Evolutionary conservation across 2,113 vertebrate genomes (phyloP).

Genomic region (Cryptotis parvus): DNA sequence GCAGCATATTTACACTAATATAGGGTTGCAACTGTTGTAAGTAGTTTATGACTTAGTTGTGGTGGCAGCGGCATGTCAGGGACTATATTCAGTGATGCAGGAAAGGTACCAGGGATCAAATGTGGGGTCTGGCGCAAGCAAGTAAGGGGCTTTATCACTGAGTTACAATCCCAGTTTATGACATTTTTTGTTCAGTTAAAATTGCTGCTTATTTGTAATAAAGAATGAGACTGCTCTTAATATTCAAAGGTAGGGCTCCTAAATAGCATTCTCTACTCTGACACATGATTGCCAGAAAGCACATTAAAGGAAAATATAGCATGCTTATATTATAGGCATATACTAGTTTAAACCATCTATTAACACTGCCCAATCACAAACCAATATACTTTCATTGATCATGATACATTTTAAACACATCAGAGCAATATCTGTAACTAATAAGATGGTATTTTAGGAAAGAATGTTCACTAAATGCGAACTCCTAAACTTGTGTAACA

Average conservation of each 20-base stretch:
- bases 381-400: background rate
- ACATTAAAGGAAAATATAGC: conserved; percentile 11
- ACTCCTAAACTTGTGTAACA: conserved; percentile 58
- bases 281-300: conserved; percentile 32
- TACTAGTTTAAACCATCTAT: conserved; percentile 21
- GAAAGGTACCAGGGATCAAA: too few relatives aligned
- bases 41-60: conserved; percentile 2
- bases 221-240: background rate
- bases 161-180: too few relatives aligned
- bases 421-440: conserved; percentile 32
- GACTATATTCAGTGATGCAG: too few relatives aligned
- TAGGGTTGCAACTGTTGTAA: background rate
- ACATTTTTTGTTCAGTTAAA: conserved; percentile 38
- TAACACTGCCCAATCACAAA: background rate
- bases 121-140: too few relatives aligned
- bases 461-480: conserved; percentile 64
- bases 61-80: too few relatives aligned
- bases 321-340: conserved; percentile 28
- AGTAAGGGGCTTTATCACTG: too few relatives aligned
- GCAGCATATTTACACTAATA: background rate
- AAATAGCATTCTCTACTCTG: conserved; percentile 38
- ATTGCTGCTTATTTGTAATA: conserved; percentile 49
- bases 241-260: background rate
- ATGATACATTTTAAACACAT: conserved; percentile 31
- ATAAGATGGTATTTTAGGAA: conserved; percentile 46